A percentile compares a stretch with the other conserved stretches of the same genome.
phyloP scores from a whole-genome alignment of 2,888 invertebrate species.

The Netelia fuscicornis region DNA sequence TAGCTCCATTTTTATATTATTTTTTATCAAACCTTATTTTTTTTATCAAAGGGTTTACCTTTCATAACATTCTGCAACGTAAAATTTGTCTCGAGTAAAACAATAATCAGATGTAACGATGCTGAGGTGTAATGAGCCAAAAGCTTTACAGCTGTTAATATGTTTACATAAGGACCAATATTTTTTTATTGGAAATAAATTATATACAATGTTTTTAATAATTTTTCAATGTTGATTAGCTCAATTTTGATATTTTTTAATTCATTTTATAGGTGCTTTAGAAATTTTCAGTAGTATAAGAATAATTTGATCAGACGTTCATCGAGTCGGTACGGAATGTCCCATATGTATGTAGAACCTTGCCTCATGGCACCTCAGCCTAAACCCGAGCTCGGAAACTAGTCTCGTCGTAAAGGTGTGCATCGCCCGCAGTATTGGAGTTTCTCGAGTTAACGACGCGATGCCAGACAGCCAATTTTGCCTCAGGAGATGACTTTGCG shows the following conservation, averaged over 20 bases:
- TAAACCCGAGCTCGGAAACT: background rate
- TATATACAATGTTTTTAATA: no score
- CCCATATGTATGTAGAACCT: background rate
- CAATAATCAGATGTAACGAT: no score
- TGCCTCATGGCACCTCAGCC: background rate
- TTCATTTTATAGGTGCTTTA: background rate
- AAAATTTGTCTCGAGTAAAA: no score
- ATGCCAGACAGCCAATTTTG: conserved; percentile 54
- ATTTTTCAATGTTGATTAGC: background rate
- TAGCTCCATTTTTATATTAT: background rate
- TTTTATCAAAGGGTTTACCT: no score
- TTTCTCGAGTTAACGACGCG: conserved; percentile 55
- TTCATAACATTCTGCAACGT: no score
- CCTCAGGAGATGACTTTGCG: conserved; percentile 24
- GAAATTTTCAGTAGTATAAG: background rate
- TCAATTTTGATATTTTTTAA: background rate
- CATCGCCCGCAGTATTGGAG: conserved; percentile 54
- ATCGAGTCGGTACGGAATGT: background rate
- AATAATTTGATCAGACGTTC: background rate
- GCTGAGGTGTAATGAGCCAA: no score
- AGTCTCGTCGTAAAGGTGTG: conserved; percentile 29
- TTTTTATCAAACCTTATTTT: background rate
- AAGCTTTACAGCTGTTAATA: no score
- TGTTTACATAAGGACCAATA: no score
- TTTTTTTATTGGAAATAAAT: no score